These are phyloP conservation scores for rabbit (Oryctolagus cuniculus) DNA, from an alignment of 2,113 vertebrate genomes.

Conservation along the genomic window mOryCun1.1 NC_091453.1:40024501-40025000, in stretches of 20 bases:
- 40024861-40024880: neutral
- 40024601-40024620: no score
- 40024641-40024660: no score
- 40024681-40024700: no score
- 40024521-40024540: neutral
- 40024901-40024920: neutral
- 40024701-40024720: neutral
- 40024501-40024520: neutral
- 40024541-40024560: neutral
- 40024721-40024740: neutral
- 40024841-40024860: neutral
- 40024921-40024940: neutral
- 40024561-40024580: neutral
- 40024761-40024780: neutral
- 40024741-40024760: neutral
- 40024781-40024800: neutral
- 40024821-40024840: neutral
- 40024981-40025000: neutral
- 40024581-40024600: no score
- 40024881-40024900: no score
- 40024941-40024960: neutral
- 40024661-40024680: no score
- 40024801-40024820: neutral
- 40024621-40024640: no score
- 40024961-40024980: neutral